A percentile compares a stretch with the other conserved stretches of the same genome.
Evolutionary conservation across 2,113 vertebrate genomes (phyloP).

Genomic region (Pterocles orientalis): DNA sequence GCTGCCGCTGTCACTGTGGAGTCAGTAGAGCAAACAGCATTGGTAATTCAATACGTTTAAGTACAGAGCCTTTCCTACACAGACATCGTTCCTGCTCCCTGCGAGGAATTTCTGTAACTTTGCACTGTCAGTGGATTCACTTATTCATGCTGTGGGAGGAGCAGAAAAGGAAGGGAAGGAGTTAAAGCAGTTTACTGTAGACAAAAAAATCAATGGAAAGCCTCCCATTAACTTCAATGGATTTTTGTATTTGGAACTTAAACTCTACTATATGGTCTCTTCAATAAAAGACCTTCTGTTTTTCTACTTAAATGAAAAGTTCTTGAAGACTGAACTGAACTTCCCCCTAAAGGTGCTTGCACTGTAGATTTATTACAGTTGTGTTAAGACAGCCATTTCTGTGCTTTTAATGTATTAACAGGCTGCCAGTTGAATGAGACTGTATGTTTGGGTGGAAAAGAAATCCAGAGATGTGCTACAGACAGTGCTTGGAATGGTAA

Average conservation of each 20-base stretch:
- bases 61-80: not conserved
- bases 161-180: not conserved
- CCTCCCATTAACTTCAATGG: not conserved
- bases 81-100: not conserved
- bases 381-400: not conserved
- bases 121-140: not conserved
- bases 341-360: constrained; percentile 14
- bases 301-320: not conserved
- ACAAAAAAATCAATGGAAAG: not conserved
- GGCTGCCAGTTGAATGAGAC: constrained; percentile 28
- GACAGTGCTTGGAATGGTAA: constrained; percentile 38
- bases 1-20: not conserved
- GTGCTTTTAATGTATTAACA: constrained; percentile 16
- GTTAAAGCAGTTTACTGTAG: not conserved
- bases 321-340: constrained; percentile 14
- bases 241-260: constrained; percentile 19
- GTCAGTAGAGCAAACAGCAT: not conserved
- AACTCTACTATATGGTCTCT: not conserved
- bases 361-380: constrained; percentile 20
- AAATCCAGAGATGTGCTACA: constrained; percentile 46
- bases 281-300: constrained; percentile 14
- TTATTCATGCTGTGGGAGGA: not conserved
- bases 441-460: constrained; percentile 43
- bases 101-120: not conserved
- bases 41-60: not conserved